These are phyloP conservation scores for Ophion ellenae DNA, from an alignment of 2,888 invertebrate species.

Conservation along the genomic window DNA sequence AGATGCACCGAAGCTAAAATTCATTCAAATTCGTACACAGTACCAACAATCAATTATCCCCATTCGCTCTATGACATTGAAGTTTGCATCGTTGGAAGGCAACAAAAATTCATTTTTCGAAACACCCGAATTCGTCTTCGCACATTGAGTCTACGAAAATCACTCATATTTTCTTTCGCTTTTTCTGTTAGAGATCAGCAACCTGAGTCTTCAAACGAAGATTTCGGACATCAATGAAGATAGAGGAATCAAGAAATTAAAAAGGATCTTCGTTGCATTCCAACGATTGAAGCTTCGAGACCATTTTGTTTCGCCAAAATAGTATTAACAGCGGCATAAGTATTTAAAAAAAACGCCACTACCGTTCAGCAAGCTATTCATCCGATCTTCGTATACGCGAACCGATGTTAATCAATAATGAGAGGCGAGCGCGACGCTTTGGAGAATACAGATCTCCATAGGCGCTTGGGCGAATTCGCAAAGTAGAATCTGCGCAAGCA, in stretches of 20 bases:
- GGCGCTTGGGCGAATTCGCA: constrained; percentile 41
- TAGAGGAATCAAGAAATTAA: not conserved
- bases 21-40: too few relatives aligned
- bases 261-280: not conserved
- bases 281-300: not conserved
- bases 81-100: too few relatives aligned
- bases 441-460: constrained; percentile 36
- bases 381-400: constrained; percentile 4
- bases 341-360: constrained; percentile 7
- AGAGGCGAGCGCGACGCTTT: constrained; percentile 42
- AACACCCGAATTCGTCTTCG: too few relatives aligned
- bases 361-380: constrained; percentile 21
- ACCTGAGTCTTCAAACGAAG: not conserved
- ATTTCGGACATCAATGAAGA: not conserved
- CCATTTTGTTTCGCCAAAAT: not conserved
- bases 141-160: not conserved
- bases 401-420: constrained; percentile 53
- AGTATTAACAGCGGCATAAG: not conserved
- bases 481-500: constrained; percentile 54
- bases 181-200: not conserved
- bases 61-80: too few relatives aligned
- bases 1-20: too few relatives aligned
- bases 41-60: too few relatives aligned
- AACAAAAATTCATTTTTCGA: too few relatives aligned
- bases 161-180: not conserved